Conservation (phyloP, 2,113 vertebrate species). For the Micronisus gabar region DNA sequence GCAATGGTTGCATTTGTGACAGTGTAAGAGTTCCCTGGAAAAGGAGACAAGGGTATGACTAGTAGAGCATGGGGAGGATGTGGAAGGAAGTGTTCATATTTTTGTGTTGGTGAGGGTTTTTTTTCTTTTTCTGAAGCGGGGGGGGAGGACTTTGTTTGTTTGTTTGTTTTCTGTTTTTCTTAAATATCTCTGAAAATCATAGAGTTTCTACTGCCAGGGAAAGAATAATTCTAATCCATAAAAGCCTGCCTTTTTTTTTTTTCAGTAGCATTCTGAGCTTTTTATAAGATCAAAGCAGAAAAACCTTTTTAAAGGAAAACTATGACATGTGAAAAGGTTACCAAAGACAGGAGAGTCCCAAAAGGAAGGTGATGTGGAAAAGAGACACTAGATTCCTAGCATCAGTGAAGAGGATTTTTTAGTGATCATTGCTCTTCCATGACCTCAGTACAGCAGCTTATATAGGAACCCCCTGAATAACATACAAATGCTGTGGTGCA, state of each 20-base stretch:
- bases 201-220: not conserved
- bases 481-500: fast-evolving
- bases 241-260: not conserved
- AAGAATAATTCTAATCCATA: not conserved
- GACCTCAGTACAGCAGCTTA: not conserved
- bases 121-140: not conserved
- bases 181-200: not conserved
- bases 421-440: not conserved
- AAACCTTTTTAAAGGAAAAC: not conserved
- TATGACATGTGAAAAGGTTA: not conserved
- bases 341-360: not conserved
- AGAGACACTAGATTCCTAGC: not conserved
- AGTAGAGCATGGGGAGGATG: not conserved
- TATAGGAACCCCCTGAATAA: not conserved
- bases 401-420: not conserved
- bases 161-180: not conserved
- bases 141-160: not conserved
- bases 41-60: not conserved
- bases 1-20: not conserved
- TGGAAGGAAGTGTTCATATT: not conserved
- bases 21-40: not conserved
- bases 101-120: not conserved
- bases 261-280: not conserved
- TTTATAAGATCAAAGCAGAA: not conserved
- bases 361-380: not conserved